These are phyloP conservation scores for Lepidurus apus DNA, from an alignment of 1,140 invertebrate genomes.

Conservation along the genomic window DNA sequence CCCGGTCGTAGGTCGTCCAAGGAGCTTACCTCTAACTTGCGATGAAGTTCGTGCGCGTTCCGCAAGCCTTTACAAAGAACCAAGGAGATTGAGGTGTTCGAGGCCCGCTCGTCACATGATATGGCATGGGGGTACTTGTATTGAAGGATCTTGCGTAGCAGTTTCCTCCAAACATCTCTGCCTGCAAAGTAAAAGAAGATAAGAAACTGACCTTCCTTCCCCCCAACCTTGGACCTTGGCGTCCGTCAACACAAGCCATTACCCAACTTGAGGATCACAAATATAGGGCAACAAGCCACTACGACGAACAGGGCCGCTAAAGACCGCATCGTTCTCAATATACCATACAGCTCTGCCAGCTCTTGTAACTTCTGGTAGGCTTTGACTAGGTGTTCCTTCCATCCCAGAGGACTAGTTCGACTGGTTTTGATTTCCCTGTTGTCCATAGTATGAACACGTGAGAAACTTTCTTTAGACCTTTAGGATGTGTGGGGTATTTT, in stretches of 20 bases:
- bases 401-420: not conserved
- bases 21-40: not conserved
- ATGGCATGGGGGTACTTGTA: not conserved
- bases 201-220: not conserved
- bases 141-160: not conserved
- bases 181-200: not conserved
- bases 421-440: constrained; percentile 10
- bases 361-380: not conserved
- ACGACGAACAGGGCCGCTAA: not conserved
- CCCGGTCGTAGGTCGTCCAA: not conserved
- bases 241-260: not conserved
- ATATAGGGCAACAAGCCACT: not conserved
- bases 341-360: not conserved
- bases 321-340: not conserved
- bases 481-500: not conserved
- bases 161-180: not conserved
- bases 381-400: not conserved
- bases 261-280: not conserved
- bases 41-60: not conserved
- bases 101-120: not conserved
- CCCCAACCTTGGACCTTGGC: not conserved
- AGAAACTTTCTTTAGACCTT: not conserved
- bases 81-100: not conserved
- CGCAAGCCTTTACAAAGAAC: not conserved
- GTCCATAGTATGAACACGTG: not conserved